Conservation (phyloP, 2,113 vertebrate species). For the Malurus alboscapulatus region DNA sequence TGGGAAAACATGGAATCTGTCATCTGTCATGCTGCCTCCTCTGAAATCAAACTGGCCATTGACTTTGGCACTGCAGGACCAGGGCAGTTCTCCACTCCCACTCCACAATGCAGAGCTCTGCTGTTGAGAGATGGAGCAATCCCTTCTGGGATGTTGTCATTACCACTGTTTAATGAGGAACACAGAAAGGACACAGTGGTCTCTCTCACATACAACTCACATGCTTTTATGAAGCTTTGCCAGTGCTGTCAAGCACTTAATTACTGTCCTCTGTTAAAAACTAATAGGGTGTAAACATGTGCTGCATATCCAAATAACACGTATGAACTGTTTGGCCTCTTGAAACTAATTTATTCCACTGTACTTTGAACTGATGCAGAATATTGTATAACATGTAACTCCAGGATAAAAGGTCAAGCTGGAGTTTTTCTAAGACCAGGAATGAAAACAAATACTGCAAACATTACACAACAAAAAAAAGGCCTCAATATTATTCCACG, state of each 20-base stretch:
- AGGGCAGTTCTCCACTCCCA: background rate
- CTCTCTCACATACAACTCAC: background rate
- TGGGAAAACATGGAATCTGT: background rate
- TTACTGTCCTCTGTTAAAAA: background rate
- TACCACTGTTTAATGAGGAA: background rate
- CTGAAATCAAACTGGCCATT: background rate
- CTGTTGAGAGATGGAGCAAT: background rate
- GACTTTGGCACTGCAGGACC: background rate
- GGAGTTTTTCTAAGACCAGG: background rate
- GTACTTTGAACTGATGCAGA: conserved; percentile 13
- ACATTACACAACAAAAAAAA: conserved; percentile 42
- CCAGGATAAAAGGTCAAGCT: conserved; percentile 26
- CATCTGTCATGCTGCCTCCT: accelerated
- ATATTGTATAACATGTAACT: conserved; percentile 14
- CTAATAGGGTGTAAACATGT: conserved; percentile 1
- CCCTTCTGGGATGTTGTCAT: background rate
- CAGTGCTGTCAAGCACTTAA: background rate
- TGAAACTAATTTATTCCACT: background rate
- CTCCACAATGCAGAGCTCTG: background rate
- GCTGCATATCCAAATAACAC: conserved; percentile 33
- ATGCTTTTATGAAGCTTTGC: background rate
- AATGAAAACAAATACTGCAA: conserved; percentile 44
- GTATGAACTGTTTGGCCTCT: background rate
- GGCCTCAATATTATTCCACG: conserved; percentile 16
- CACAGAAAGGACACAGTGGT: background rate